phyloP scores from a whole-genome alignment of 2,113 vertebrate species.

The Dascyllus trimaculatus region DNA sequence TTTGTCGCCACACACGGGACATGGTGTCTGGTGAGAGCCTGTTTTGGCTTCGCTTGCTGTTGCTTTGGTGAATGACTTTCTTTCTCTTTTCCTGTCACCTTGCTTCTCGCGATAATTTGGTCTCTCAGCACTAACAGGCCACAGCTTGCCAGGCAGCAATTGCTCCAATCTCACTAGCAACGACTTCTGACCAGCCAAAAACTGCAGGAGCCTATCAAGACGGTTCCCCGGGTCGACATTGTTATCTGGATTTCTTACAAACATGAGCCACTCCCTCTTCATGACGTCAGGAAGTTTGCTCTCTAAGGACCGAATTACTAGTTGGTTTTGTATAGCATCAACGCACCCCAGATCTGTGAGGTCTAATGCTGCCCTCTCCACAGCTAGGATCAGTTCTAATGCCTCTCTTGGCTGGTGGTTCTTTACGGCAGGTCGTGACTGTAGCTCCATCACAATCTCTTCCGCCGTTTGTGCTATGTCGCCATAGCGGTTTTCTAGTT shows the following conservation, averaged over 20 bases:
- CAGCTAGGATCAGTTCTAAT: neutral
- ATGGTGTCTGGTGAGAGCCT: neutral
- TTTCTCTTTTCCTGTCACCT: neutral
- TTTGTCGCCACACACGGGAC: constrained; percentile 5
- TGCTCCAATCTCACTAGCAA: neutral
- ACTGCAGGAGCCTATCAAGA: neutral
- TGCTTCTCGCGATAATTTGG: neutral
- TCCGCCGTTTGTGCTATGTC: neutral
- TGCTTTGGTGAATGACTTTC: neutral
- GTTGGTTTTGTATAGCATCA: neutral
- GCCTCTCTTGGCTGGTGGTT: neutral
- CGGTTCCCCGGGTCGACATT: neutral
- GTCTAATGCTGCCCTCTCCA: neutral
- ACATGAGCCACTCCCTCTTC: neutral
- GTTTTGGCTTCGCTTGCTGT: neutral
- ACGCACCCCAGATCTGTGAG: neutral
- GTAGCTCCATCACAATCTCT: neutral
- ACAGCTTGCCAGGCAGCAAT: neutral
- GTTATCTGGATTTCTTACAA: neutral
- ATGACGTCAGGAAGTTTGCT: neutral
- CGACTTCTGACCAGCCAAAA: neutral
- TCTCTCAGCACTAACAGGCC: neutral
- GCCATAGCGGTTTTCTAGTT: constrained; percentile 4
- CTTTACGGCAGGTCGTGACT: neutral
- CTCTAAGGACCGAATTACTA: constrained; percentile 1